phyloP scores from a whole-genome alignment of 2,113 vertebrate genomes.

The Semicossyphus pulcher region DNA sequence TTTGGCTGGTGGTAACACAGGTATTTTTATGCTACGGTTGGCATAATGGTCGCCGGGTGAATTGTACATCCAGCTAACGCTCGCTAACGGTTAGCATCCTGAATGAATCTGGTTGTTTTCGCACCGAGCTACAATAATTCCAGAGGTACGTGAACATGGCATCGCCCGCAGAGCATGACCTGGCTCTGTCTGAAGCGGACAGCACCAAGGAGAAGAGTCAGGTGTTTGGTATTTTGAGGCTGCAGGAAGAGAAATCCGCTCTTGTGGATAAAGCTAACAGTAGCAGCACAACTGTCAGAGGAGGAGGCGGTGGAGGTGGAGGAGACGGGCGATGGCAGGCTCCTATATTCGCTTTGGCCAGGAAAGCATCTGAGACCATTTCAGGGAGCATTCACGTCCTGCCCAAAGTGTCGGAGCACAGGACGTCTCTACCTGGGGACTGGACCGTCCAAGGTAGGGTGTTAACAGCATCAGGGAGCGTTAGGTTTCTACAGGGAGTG shows the following conservation, averaged over 20 bases:
- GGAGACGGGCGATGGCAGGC: constrained; percentile 86
- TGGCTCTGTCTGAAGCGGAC: constrained; percentile 82
- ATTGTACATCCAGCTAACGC: constrained; percentile 22
- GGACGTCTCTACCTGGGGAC: constrained; percentile 78
- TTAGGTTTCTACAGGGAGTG: background rate
- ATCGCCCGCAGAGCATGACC: constrained; percentile 84
- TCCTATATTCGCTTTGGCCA: constrained; percentile 86
- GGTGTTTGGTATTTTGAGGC: constrained; percentile 83
- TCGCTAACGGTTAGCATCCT: constrained; percentile 30
- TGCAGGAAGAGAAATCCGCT: constrained; percentile 83
- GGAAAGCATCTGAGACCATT: constrained; percentile 87
- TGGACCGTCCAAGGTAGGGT: constrained; percentile 83
- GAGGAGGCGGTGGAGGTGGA: constrained; percentile 62
- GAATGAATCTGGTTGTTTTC: constrained; percentile 19
- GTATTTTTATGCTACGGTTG: constrained; percentile 33
- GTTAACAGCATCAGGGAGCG: background rate
- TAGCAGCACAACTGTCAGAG: constrained; percentile 59
- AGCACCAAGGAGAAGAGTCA: constrained; percentile 80
- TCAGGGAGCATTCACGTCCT: constrained; percentile 86
- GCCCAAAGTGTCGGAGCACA: constrained; percentile 84
- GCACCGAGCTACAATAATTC: background rate
- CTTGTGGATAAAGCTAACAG: constrained; percentile 68
- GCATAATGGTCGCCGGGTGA: constrained; percentile 58
- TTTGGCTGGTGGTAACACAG: constrained; percentile 29
- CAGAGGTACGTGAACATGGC: constrained; percentile 74